Evolutionary conservation across 2,113 vertebrate genomes (phyloP).

Genomic region (Eubucco bourcierii): DNA sequence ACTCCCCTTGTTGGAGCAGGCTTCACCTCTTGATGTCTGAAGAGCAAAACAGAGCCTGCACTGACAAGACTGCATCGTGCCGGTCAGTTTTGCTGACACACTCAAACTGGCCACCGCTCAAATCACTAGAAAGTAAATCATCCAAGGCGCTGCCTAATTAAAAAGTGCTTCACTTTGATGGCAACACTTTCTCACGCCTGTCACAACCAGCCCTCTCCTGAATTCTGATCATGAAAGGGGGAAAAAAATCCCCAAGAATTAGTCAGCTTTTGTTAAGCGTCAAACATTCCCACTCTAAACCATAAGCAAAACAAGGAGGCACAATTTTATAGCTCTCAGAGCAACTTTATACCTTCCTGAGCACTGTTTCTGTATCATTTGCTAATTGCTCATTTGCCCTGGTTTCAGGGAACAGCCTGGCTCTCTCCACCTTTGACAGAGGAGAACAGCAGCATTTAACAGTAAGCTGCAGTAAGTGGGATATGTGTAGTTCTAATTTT

Average conservation of each 20-base stretch:
- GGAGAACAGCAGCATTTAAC: background rate
- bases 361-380: background rate
- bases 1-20: conserved; percentile 29
- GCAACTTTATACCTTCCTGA: conserved; percentile 38
- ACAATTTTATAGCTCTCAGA: conserved; percentile 34
- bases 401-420: background rate
- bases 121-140: conserved; percentile 37
- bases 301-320: background rate
- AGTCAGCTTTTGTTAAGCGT: conserved; percentile 31
- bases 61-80: conserved; percentile 6
- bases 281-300: conserved; percentile 9
- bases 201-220: background rate
- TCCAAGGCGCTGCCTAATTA: conserved; percentile 27
- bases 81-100: conserved; percentile 23
- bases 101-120: background rate
- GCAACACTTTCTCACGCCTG: background rate
- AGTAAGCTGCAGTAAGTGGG: background rate
- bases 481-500: background rate
- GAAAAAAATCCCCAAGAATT: conserved; percentile 10
- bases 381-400: conserved; percentile 34
- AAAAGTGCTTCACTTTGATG: background rate
- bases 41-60: background rate
- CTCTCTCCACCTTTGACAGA: background rate
- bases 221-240: background rate
- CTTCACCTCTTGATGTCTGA: conserved; percentile 20